Conservation (phyloP, 1,140 invertebrate genomes). For the Megalopta genalis region DNA sequence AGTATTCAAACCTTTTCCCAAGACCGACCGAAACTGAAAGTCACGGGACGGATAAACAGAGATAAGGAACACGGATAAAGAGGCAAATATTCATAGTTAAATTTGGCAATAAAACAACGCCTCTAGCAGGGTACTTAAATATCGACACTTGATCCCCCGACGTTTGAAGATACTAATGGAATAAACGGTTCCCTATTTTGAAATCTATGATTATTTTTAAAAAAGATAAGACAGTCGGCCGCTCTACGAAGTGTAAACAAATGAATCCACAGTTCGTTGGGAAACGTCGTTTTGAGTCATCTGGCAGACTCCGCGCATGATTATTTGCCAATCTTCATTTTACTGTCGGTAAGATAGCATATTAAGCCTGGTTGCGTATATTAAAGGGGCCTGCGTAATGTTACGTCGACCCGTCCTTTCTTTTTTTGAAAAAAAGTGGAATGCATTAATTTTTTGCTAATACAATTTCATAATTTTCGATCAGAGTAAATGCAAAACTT, state of each 20-base stretch:
- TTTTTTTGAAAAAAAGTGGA: background rate
- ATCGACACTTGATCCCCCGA: background rate
- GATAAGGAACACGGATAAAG: no score
- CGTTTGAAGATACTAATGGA: background rate
- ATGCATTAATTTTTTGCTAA: no score
- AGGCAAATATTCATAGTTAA: background rate
- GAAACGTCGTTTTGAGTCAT: constrained; percentile 54
- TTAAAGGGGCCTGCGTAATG: background rate
- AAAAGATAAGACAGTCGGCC: background rate
- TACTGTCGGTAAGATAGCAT: constrained; percentile 55
- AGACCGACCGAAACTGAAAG: constrained; percentile 32
- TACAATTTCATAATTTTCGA: no score
- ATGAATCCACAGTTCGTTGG: background rate
- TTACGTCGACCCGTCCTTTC: background rate
- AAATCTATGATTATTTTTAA: background rate
- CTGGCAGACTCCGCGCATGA: constrained; percentile 45
- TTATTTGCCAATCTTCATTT: constrained; percentile 33
- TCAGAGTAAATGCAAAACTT: no score
- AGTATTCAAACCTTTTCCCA: background rate
- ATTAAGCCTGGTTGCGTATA: background rate
- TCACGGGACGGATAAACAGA: background rate
- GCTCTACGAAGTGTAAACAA: background rate
- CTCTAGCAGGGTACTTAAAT: background rate
- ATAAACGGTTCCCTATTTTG: background rate
- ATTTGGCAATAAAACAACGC: constrained; percentile 40